Conservation (phyloP, 2,888 invertebrate genomes). For the Drosophila merina region DNA sequence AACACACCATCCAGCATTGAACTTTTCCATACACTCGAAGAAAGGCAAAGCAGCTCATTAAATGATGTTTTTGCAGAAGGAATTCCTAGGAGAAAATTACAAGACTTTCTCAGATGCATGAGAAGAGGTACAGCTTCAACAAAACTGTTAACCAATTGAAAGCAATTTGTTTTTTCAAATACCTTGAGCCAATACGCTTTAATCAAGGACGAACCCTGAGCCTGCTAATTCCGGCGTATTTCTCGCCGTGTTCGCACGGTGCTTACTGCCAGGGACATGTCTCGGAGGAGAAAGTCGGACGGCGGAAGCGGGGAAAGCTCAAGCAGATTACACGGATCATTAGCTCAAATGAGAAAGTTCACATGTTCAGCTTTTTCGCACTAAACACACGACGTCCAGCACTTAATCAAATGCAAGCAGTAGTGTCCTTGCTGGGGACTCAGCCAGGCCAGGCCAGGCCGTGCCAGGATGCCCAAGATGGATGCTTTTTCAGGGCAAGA, state of each 20-base stretch:
- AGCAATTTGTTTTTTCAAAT: not conserved
- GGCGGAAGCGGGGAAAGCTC: constrained; percentile 18
- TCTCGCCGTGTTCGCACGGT: constrained; percentile 1
- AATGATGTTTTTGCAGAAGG: too few species aligned
- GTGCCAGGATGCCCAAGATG: constrained; percentile 7
- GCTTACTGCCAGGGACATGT: not conserved
- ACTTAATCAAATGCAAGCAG: constrained; percentile 71
- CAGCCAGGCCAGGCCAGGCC: not conserved
- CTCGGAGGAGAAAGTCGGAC: not conserved
- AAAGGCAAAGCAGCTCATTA: not conserved
- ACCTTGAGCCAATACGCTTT: not conserved
- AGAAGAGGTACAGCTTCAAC: too few species aligned
- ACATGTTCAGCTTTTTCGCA: constrained; percentile 59
- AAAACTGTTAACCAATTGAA: too few species aligned
- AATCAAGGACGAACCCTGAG: not conserved
- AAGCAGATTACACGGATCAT: constrained; percentile 73
- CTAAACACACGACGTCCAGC: constrained; percentile 66
- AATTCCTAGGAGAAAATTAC: too few species aligned
- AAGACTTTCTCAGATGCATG: too few species aligned
- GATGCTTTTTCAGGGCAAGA: constrained; percentile 12
- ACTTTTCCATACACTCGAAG: not conserved
- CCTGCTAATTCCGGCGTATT: not conserved
- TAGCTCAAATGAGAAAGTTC: constrained; percentile 74
- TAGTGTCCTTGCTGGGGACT: not conserved
- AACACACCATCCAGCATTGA: not conserved